Evolutionary conservation across 2,888 invertebrate species (phyloP), one percentile per base, ranked within the genome.

Genomic region (Eurytoma californica): DNA sequence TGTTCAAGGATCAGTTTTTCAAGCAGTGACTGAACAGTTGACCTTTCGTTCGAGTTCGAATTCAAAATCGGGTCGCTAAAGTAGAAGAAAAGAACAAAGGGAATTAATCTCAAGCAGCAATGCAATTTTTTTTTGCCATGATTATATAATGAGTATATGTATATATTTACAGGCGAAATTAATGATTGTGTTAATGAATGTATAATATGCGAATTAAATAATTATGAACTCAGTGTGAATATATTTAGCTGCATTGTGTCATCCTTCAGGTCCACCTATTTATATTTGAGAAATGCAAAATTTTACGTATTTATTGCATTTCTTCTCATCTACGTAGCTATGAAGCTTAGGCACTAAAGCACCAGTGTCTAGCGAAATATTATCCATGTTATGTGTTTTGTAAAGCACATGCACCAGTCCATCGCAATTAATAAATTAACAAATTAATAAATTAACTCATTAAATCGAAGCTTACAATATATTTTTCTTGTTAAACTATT

Each of bases 1-100:
- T 97, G 96, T 91, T 98, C 97, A 81, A 98, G 92, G 83, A 98
- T 97, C 0, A 98, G 92, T 90, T 95, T 95, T 91, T 98, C 96
- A 84, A 98, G 91, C 79, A 98, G 92, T 77, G 94, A 92, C 88
- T 97, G 94, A 0, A 97, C 97, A 74, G 94, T 94, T 2, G 97
- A 95, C 80, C 97, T 93, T 90, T 97, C 97, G 87, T 97, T 97
- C 72, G 95, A 95, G 85, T 96, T 96, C 60, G 94, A 93, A 88
- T 97, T 95, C 82, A 95, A 92, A 80, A 97, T 96, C 77, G 97
- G 97, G 92, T 97, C 97, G 90, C 97, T 97, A 91, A 80, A 80
- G 30, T 72, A 2, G 47, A n/a, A 39, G 47, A 70, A 24, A 57
- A 66, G 28, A 70, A 24, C 57, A 66, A 47, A 12, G 14, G 24